Percentiles rank a stretch among this genome's conserved stretches.
phyloP scores from a whole-genome alignment of 2,888 invertebrate species.

The Entomobrya proxima region DNA sequence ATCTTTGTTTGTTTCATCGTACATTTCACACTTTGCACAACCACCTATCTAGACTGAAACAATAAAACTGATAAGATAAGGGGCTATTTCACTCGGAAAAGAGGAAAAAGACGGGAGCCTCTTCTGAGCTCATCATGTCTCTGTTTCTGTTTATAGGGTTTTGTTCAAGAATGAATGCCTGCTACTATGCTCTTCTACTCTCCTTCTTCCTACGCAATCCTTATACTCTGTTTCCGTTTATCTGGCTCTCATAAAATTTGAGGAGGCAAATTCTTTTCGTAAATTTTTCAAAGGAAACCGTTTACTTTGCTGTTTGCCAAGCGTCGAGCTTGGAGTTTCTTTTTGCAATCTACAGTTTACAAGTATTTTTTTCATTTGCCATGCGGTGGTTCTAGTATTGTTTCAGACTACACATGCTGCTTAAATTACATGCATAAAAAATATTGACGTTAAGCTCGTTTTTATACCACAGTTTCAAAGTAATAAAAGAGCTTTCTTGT shows the following conservation, averaged over 20 bases:
- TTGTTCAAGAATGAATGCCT: no score
- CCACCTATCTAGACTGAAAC: not conserved
- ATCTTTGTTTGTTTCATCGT: not conserved
- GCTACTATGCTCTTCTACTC: not conserved
- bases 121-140: not conserved
- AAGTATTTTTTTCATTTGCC: no score
- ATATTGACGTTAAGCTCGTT: no score
- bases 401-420: no score
- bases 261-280: slow-evolving; percentile 25
- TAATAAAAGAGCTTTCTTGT: no score
- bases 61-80: slow-evolving; percentile 33
- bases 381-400: no score
- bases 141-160: not conserved
- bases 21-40: not conserved
- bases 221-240: not conserved
- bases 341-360: not conserved
- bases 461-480: no score
- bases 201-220: slow-evolving; percentile 3
- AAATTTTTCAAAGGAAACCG: slow-evolving; percentile 21
- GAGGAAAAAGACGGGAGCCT: not conserved
- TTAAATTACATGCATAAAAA: no score
- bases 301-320: slow-evolving; percentile 32
- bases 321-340: not conserved
- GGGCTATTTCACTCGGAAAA: not conserved
- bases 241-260: slow-evolving; percentile 54